Evolutionary conservation across 2,888 invertebrate species (phyloP).

Genomic region (Pollenia amentaria): DNA sequence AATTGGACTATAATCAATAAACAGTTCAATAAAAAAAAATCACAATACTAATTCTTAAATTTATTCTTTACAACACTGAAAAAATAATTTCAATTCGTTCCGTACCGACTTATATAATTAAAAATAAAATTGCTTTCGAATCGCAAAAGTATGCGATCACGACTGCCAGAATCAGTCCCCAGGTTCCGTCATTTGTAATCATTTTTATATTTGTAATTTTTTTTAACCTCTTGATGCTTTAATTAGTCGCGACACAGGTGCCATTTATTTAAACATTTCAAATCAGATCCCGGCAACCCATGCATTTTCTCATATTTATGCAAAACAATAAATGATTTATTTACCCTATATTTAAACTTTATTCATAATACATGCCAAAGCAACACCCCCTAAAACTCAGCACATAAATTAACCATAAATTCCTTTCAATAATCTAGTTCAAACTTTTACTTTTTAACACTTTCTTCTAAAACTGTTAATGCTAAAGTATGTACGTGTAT

Average conservation of each 20-base stretch:
- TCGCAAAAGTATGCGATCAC: no score
- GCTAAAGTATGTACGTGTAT: background rate
- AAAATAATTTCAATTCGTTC: no score
- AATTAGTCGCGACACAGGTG: background rate
- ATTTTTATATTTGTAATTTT: no score
- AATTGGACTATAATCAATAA: no score
- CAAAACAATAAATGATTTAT: constrained; percentile 21
- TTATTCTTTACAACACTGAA: no score
- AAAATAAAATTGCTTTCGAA: no score
- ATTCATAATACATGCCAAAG: background rate
- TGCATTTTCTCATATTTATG: background rate
- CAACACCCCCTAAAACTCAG: background rate
- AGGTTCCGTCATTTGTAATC: no score
- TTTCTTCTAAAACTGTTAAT: constrained; percentile 20
- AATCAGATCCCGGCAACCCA: background rate
- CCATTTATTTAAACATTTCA: background rate
- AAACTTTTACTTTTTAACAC: constrained; percentile 39
- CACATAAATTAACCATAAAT: background rate
- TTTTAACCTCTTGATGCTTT: no score
- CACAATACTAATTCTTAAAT: no score
- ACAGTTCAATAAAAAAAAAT: no score
- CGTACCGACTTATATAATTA: no score
- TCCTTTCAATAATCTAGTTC: background rate
- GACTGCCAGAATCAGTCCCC: no score
- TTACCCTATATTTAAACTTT: constrained; percentile 16